These are phyloP conservation scores for Gambusia affinis DNA, from an alignment of 2,113 vertebrate species.

Conservation along the genomic window DNA sequence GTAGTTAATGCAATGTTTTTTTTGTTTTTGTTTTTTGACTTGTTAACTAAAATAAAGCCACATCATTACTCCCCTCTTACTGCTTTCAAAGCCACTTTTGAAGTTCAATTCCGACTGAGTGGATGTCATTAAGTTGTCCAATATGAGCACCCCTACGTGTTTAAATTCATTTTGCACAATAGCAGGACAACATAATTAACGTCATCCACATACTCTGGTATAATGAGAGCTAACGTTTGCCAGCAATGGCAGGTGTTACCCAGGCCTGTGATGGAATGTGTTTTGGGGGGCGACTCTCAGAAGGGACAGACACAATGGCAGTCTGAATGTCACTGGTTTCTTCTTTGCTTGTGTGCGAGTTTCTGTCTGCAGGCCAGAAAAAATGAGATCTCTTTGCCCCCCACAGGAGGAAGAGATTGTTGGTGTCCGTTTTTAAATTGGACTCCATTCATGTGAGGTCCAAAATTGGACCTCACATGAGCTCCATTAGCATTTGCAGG, in stretches of 20 bases:
- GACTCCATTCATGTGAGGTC: conserved; percentile 29
- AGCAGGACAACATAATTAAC: conserved; percentile 52
- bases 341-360: conserved; percentile 69
- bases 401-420: conserved; percentile 69
- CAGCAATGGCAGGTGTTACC: conserved; percentile 53
- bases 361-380: conserved; percentile 68
- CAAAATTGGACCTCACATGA: conserved; percentile 68
- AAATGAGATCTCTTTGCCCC: conserved; percentile 64
- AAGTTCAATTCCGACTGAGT: conserved; percentile 35
- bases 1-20: background rate
- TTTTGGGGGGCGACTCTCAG: conserved; percentile 53
- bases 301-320: conserved; percentile 63
- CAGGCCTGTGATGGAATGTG: conserved; percentile 64
- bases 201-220: conserved; percentile 34
- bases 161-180: conserved; percentile 48
- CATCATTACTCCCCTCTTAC: conserved; percentile 14
- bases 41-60: conserved; percentile 13
- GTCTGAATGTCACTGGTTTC: conserved; percentile 76
- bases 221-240: conserved; percentile 60
- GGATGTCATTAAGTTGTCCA: conserved; percentile 28
- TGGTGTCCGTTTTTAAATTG: conserved; percentile 77
- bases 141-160: conserved; percentile 36
- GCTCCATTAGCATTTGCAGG: conserved; percentile 78
- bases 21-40: conserved; percentile 11
- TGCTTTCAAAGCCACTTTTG: conserved; percentile 45